Evolutionary conservation across 92 coral and sea anemone genomes (phyloP).

Genomic region (Actinernus sp.): DNA sequence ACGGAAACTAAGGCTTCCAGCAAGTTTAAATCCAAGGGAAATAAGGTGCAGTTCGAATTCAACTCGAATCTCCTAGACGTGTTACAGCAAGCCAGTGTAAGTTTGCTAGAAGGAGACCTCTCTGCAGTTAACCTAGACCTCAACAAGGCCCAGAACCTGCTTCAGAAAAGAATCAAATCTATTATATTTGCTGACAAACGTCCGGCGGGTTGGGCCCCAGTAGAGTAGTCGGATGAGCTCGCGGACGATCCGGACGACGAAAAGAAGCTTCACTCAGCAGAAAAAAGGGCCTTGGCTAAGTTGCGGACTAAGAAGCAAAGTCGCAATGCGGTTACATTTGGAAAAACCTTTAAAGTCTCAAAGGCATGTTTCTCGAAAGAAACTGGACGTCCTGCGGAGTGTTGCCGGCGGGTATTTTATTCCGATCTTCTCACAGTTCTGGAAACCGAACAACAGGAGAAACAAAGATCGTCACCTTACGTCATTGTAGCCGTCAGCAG

Average conservation of each 20-base stretch:
- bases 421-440: too few relatives aligned
- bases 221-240: constrained; percentile 41
- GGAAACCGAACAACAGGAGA: too few relatives aligned
- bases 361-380: too few relatives aligned
- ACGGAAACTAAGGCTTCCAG: constrained; percentile 33
- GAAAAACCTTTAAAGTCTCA: too few relatives aligned
- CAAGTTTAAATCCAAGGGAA: constrained; percentile 22
- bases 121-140: constrained; percentile 12
- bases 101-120: constrained; percentile 13
- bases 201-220: constrained; percentile 45
- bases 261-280: too few relatives aligned
- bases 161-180: constrained; percentile 26
- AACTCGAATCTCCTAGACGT: constrained; percentile 20
- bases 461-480: too few relatives aligned
- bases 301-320: too few relatives aligned
- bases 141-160: constrained; percentile 1
- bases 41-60: constrained; percentile 36
- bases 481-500: too few relatives aligned
- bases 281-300: too few relatives aligned
- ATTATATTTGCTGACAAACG: constrained; percentile 41
- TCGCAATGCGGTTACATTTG: too few relatives aligned
- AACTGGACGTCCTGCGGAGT: too few relatives aligned
- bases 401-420: too few relatives aligned
- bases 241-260: constrained; percentile 37
- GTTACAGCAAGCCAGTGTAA: background rate